A percentile compares a stretch with the other conserved stretches of the same genome.
Evolutionary conservation across 2,888 invertebrate species (phyloP).

Genomic region (Cataglyphis albicans): DNA sequence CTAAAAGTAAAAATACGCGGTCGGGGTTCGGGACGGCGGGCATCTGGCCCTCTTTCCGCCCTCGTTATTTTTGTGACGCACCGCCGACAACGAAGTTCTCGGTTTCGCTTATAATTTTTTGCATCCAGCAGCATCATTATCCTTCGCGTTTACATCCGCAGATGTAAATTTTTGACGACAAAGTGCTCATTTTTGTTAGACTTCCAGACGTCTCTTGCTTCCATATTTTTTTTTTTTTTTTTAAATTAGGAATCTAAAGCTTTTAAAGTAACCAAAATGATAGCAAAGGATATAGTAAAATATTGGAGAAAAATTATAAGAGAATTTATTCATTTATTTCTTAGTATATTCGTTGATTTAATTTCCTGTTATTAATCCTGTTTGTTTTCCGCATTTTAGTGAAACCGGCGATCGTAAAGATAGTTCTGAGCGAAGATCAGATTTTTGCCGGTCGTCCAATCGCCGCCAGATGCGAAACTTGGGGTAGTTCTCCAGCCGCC

Average conservation of each 20-base stretch:
- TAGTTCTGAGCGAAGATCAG: constrained; percentile 90
- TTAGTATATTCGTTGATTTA: neutral
- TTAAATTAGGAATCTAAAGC: neutral
- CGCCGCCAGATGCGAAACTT: constrained; percentile 92
- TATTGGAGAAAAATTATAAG: neutral
- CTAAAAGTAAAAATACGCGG: constrained; percentile 81
- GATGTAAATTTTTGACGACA: constrained; percentile 34
- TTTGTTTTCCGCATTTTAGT: constrained; percentile 87
- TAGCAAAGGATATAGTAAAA: neutral
- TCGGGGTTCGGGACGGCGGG: constrained; percentile 56
- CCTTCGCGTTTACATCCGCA: constrained; percentile 38
- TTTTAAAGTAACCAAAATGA: neutral
- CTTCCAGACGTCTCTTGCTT: neutral
- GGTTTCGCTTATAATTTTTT: constrained; percentile 45
- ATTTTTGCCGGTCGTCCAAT: constrained; percentile 92
- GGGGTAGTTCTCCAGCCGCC: constrained; percentile 94
- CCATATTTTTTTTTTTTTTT: neutral
- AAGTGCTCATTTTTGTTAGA: constrained; percentile 8
- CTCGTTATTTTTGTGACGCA: constrained; percentile 68
- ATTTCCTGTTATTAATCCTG: neutral
- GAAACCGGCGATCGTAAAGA: constrained; percentile 92
- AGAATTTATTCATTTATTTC: neutral
- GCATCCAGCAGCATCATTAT: constrained; percentile 30
- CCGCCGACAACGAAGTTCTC: neutral
- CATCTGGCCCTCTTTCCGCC: constrained; percentile 57